phyloP scores from a whole-genome alignment of 2,888 invertebrate genomes.

The Dexiosoma caninum region DNA sequence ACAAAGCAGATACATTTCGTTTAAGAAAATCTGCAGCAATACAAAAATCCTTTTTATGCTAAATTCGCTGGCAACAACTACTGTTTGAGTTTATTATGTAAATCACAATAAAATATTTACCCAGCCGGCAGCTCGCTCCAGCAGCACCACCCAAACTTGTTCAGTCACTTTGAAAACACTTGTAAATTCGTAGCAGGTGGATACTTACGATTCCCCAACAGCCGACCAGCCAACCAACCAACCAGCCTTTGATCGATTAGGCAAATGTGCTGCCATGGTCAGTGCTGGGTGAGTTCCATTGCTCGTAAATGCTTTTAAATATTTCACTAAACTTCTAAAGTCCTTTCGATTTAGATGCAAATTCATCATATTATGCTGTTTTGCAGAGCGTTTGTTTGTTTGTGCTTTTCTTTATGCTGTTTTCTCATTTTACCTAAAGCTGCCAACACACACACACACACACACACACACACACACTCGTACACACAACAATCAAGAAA shows the following conservation, averaged over 20 bases:
- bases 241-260: neutral
- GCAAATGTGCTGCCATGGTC: neutral
- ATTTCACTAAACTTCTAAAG: slow-evolving; percentile 63
- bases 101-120: slow-evolving; percentile 64
- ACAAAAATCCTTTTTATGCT: slow-evolving; percentile 66
- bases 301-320: slow-evolving; percentile 35
- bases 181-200: neutral
- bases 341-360: slow-evolving; percentile 77
- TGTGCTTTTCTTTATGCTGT: slow-evolving; percentile 30
- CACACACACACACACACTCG: neutral
- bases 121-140: slow-evolving; percentile 50
- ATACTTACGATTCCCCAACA: neutral
- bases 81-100: slow-evolving; percentile 72
- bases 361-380: slow-evolving; percentile 73
- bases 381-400: slow-evolving; percentile 5
- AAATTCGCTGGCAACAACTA: slow-evolving; percentile 61
- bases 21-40: slow-evolving; percentile 40
- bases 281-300: neutral
- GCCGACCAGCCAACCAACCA: too few relatives aligned
- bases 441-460: slow-evolving; percentile 7
- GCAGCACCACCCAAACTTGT: neutral
- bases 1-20: neutral
- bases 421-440: slow-evolving; percentile 50
- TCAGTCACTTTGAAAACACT: slow-evolving; percentile 55
- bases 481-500: neutral